These are phyloP conservation scores for Contarinia nasturtii DNA, from an alignment of 1,140 invertebrate genomes.

Conservation along the genomic window DNA sequence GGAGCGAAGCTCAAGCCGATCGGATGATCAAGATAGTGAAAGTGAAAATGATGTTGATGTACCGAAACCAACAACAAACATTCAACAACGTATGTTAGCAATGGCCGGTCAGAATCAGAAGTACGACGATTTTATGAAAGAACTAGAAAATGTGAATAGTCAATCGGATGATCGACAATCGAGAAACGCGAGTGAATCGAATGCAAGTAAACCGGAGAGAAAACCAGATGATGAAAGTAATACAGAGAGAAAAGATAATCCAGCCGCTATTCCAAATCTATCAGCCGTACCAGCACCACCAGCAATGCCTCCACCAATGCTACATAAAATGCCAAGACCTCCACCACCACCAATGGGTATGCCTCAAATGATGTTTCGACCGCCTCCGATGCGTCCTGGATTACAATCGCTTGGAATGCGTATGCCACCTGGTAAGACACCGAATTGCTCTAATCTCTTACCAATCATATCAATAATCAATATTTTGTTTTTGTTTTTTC, in stretches of 20 bases:
- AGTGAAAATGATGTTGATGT: constrained; percentile 14
- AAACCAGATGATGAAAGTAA: neutral
- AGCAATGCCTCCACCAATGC: constrained; percentile 6
- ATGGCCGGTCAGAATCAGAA: constrained; percentile 63
- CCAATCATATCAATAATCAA: neutral
- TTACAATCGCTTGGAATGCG: neutral
- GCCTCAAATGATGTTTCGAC: constrained; percentile 33
- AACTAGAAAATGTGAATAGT: constrained; percentile 70
- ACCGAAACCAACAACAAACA: constrained; percentile 45
- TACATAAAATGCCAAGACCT: constrained; percentile 3
- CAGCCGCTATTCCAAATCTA: neutral
- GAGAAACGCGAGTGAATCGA: constrained; percentile 17
- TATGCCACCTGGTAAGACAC: constrained; percentile 3
- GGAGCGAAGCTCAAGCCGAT: neutral
- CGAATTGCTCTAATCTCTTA: neutral
- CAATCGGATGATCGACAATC: constrained; percentile 44
- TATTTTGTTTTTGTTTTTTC: neutral
- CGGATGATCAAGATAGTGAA: neutral
- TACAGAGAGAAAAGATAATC: neutral
- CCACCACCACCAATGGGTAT: constrained; percentile 16
- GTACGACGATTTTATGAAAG: constrained; percentile 81
- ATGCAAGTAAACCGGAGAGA: neutral
- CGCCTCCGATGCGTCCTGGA: constrained; percentile 33
- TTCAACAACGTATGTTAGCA: constrained; percentile 68
- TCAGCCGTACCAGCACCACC: constrained; percentile 7